Conservation (phyloP, 2,888 invertebrate genomes). For the Biston betularia region DNA sequence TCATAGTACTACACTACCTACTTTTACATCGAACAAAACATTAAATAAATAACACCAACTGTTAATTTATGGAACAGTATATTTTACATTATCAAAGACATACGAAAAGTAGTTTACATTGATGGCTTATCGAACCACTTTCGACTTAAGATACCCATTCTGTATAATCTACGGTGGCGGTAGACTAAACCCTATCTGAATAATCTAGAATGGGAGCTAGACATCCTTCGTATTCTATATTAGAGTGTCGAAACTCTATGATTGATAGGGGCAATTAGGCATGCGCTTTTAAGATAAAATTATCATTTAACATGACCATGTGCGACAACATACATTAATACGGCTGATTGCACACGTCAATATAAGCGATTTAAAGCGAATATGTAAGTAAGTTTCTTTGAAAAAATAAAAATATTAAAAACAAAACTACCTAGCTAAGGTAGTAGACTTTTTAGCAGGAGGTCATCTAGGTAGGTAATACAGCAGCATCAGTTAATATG, state of each 20-base stretch:
- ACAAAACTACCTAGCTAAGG: too few relatives aligned
- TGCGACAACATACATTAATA: conserved; percentile 1
- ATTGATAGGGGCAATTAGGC: conserved; percentile 12
- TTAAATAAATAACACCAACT: too few relatives aligned
- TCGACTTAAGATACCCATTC: neutral
- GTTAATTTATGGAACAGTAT: too few relatives aligned
- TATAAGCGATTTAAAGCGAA: neutral
- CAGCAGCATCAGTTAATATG: too few relatives aligned
- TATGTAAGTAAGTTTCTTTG: too few relatives aligned
- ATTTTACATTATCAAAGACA: neutral
- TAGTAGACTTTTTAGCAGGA: too few relatives aligned
- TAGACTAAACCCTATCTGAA: conserved; percentile 4
- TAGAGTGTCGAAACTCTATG: conserved; percentile 15
- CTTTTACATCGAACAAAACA: too few relatives aligned
- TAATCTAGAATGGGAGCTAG: conserved; percentile 18
- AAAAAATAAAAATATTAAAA: too few relatives aligned
- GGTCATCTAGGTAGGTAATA: too few relatives aligned
- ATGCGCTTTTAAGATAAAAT: neutral
- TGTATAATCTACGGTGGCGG: neutral
- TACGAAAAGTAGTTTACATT: neutral
- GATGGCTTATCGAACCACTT: neutral
- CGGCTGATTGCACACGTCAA: neutral
- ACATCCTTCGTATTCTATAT: conserved; percentile 9
- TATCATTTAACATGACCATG: conserved; percentile 1
- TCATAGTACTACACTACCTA: too few relatives aligned